Conservation (phyloP, 1,140 invertebrate genomes). For the Monomorium pharaonis region DNA sequence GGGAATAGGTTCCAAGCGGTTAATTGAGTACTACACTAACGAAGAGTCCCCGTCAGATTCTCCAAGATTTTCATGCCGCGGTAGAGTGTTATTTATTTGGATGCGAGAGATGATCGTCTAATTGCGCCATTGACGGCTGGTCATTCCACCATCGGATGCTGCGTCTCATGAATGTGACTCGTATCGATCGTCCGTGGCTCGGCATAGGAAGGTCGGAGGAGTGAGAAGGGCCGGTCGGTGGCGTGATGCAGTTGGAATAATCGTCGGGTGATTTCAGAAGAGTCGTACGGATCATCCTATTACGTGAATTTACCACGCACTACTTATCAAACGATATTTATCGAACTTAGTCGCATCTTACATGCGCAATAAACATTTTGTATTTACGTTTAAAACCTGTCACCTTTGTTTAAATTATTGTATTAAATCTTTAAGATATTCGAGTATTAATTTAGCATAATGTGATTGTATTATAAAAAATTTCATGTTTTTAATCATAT, state of each 20-base stretch:
- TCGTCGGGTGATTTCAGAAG: slow-evolving; percentile 1
- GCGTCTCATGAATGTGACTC: slow-evolving; percentile 61
- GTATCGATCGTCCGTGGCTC: slow-evolving; percentile 65
- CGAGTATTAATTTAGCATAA: no score
- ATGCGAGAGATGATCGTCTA: slow-evolving; percentile 11
- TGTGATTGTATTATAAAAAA: no score
- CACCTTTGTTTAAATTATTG: no score
- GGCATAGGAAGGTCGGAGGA: slow-evolving; percentile 47
- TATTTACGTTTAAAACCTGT: no score
- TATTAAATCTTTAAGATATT: no score
- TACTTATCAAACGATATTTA: background rate
- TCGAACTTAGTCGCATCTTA: background rate
- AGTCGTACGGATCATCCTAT: background rate
- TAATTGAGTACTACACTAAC: background rate
- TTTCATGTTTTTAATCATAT: no score
- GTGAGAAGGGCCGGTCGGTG: slow-evolving; percentile 47
- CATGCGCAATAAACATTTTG: background rate
- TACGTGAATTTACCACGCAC: background rate
- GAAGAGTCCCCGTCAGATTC: background rate
- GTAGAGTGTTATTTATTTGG: slow-evolving; percentile 33
- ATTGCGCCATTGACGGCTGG: slow-evolving; percentile 56
- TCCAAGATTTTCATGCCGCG: background rate
- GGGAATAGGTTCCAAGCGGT: background rate
- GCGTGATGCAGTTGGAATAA: slow-evolving; percentile 50
- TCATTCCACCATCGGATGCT: slow-evolving; percentile 70